Conservation (phyloP, 2,797 vertebrate species). For the Heteromormyrus szaboi region DNA sequence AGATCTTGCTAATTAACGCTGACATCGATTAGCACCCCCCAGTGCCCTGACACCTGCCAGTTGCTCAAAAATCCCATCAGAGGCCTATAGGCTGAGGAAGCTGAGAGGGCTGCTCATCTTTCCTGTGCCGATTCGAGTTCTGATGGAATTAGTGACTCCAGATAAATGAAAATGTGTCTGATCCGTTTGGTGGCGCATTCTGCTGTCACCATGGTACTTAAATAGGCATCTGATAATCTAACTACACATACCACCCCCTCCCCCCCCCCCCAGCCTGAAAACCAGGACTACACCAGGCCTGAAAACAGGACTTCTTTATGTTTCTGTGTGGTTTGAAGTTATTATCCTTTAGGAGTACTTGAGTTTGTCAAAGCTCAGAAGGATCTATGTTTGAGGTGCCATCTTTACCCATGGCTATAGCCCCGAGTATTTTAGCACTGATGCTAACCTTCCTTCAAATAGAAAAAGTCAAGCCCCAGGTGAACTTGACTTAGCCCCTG, state of each 20-base stretch:
- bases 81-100: not conserved
- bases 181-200: not conserved
- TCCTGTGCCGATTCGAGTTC: not conserved
- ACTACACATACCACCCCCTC: not conserved
- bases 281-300: not conserved
- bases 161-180: not conserved
- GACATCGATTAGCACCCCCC: slow-evolving; percentile 39
- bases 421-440: not conserved
- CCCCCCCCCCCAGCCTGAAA: too few species aligned
- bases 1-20: slow-evolving; percentile 53
- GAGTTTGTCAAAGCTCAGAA: not conserved
- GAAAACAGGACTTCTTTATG: not conserved
- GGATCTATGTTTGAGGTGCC: not conserved
- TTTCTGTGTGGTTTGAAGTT: not conserved
- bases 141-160: not conserved
- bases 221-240: not conserved
- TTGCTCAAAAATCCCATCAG: not conserved
- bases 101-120: too few species aligned
- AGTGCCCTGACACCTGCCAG: slow-evolving; percentile 14
- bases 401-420: not conserved
- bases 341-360: not conserved
- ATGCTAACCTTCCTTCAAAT: not conserved
- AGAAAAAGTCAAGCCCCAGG: not conserved
- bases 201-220: not conserved
- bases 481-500: not conserved